Conservation (phyloP, 2,113 vertebrate genomes). For the rat (Rattus norvegicus) region GRCr8 NC_086028.1:42126001-42126500, state of each 20-base stretch:
- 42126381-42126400: not conserved
- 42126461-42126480: not conserved
- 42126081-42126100: not conserved
- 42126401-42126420: not conserved
- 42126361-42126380: not conserved
- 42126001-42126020: too few relatives aligned
- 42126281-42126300: not conserved
- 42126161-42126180: not conserved
- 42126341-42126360: not conserved
- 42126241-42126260: not conserved
- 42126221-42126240: not conserved
- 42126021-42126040: not conserved
- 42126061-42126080: not conserved
- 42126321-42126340: not conserved
- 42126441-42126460: not conserved
- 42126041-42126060: not conserved
- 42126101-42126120: not conserved
- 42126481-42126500: not conserved
- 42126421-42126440: not conserved
- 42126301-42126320: not conserved
- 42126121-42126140: not conserved
- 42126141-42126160: not conserved
- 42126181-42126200: not conserved
- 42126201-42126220: not conserved
- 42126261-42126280: not conserved